These are phyloP conservation scores for Tromatobia lineatoria DNA, from an alignment of 2,888 invertebrate genomes.

Conservation along the genomic window DNA sequence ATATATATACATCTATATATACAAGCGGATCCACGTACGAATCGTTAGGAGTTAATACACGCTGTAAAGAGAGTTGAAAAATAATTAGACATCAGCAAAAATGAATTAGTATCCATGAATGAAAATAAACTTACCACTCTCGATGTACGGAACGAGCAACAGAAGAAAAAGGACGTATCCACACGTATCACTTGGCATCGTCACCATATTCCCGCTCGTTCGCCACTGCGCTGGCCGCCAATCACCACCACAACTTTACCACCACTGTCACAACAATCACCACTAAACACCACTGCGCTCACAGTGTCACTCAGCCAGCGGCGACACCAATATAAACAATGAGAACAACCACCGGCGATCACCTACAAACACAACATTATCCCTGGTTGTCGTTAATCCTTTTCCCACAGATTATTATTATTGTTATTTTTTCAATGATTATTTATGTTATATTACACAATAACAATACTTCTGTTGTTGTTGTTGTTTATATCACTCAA, in stretches of 20 bases:
- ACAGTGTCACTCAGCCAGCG: neutral
- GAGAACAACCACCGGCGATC: constrained; percentile 22
- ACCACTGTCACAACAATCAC: constrained; percentile 66
- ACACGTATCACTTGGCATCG: constrained; percentile 84
- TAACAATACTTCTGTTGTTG: neutral
- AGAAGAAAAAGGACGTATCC: constrained; percentile 89
- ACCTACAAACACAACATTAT: constrained; percentile 26
- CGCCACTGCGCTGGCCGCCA: constrained; percentile 61
- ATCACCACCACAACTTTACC: constrained; percentile 54
- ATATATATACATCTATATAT: neutral
- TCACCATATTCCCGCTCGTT: constrained; percentile 80
- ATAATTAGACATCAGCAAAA: too few species aligned
- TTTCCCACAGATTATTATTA: neutral
- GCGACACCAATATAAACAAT: constrained; percentile 25
- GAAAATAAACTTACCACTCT: constrained; percentile 88
- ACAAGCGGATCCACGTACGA: constrained; percentile 18
- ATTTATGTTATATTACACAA: neutral
- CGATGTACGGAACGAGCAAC: constrained; percentile 90
- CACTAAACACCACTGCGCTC: neutral
- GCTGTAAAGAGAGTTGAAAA: neutral
- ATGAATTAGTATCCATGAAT: constrained; percentile 28
- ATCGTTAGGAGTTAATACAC: constrained; percentile 9
- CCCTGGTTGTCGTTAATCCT: neutral
- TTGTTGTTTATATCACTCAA: neutral
- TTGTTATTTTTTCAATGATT: too few species aligned